Evolutionary conservation across 2,888 invertebrate genomes (phyloP), one percentile per base, ranked within the genome.

Genomic region (Idaea biselata): DNA sequence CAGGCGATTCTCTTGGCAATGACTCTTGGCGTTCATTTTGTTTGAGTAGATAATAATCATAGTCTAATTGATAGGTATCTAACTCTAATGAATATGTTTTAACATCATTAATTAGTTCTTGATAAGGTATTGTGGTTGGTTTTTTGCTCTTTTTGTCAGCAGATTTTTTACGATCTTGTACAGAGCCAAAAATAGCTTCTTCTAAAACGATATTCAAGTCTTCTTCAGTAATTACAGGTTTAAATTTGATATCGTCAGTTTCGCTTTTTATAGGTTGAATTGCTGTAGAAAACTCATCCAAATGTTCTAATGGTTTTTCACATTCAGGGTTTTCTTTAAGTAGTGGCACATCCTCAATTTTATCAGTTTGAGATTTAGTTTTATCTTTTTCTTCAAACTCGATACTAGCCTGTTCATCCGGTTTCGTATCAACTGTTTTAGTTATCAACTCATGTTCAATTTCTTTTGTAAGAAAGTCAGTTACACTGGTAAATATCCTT

Each of bases 131-230:
- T 63, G 72, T 71, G 0, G 67, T 59, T 62, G 58, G 55, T 65
- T 71, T 75, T 18, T 75, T 68, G 14, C 65, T 58, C 68, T 67
- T 79, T 44, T 73, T 77, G 16, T 73, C 70, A 44, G 63, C 18
- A 57, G 63, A 62, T 73, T 75, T 83, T 64, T 83, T 93, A 57
- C 94, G 86, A 72, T 93, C 88, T 87, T 94, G 94, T 14, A 95
- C 94, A 11, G 94, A 95, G 57, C 94, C 94, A 77, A 95, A 95
- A 69, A 95, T 94, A 2, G 90, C 94, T 83, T 93, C 91, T 81
- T 94, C 94, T 16, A 90, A 63, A 59, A 83, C 70, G 25, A 80
- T 76, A 14, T 80, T 75, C 25, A 80, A 73, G 59, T 79, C 75
- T 60, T 72, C 74, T 74, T 81, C 78, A n/a, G 70, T 70, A 8